Conservation (phyloP, 2,888 invertebrate species). For the Villa cingulata region DNA sequence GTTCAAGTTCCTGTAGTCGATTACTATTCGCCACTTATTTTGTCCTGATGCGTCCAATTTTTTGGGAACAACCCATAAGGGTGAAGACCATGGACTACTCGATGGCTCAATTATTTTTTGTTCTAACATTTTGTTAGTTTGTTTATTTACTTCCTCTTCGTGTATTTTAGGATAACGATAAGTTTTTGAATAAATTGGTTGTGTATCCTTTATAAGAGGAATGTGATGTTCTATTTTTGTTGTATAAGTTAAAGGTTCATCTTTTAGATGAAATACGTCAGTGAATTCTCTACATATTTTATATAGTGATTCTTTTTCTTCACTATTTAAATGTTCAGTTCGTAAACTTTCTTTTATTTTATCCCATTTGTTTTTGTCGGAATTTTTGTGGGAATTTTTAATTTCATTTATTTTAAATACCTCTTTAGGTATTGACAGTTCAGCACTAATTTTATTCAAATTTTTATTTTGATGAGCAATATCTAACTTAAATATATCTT, state of each 20-base stretch:
- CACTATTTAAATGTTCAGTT: conserved; percentile 3
- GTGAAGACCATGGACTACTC: conserved; percentile 13
- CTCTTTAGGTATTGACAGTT: no score
- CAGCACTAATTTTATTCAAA: no score
- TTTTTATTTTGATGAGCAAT: background rate
- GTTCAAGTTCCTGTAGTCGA: conserved; percentile 30
- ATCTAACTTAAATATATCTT: background rate
- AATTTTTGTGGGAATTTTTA: no score
- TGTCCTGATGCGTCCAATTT: conserved; percentile 14
- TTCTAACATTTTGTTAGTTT: conserved; percentile 20
- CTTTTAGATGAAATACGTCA: background rate
- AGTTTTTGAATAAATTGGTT: background rate
- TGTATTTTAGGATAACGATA: conserved; percentile 5
- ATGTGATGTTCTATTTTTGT: background rate
- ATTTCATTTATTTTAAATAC: no score
- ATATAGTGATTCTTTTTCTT: background rate
- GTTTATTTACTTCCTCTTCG: conserved; percentile 8
- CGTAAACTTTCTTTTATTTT: background rate
- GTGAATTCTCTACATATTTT: background rate
- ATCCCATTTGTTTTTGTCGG: conserved; percentile 1
- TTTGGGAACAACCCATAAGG: background rate
- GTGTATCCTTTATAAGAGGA: background rate
- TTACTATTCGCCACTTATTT: conserved; percentile 24
- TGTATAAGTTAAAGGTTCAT: background rate
- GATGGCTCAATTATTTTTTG: conserved; percentile 20